Evolutionary conservation across 2,797 vertebrate species (phyloP), one percentile per base, ranked within the genome.

Genomic region (Acrossocheilus wenchowensis): DNA sequence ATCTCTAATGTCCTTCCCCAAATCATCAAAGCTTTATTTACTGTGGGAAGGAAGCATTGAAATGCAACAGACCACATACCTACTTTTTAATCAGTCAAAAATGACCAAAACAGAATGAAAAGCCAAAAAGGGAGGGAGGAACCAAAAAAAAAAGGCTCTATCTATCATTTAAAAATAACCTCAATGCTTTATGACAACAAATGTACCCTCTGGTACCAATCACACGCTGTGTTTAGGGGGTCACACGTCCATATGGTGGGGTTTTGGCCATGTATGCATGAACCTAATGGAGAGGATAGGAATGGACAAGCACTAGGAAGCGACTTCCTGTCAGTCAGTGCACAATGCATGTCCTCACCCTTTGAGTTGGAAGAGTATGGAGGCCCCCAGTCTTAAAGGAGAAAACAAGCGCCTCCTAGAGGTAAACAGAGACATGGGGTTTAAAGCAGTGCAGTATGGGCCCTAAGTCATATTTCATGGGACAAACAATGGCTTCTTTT

Each of bases 331-430:
- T 89, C 72, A 88, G 68, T 87, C 87, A 95, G 92, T 91, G 93
- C 88, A 95, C 81, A 89, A 94, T 91, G 90, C 52, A 91, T 93
- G 92, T 94, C 93, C 95, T 95, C 95, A 96, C 95, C 95, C 95
- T 95, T 93, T 95, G 93, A 93, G 94, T 94, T 90, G 95, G 95
- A 93, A 95, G 94, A 93, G 95, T 94, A 92, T 93, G 94, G 89
- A 95, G 95, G 91, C 94, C 95, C 93, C 93, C 94, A 91, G 94
- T 95, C 93, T 95, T 95, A 94, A 95, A 95, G 93, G 95, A 95
- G 94, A 95, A 95, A 94, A 95, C 94, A 93, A 96, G 95, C 94
- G 94, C 95, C 95, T 96, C 95, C 95, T 96, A 95, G 90, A 92
- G 93, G 95, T 95, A 94, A 93, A 95, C 94, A 95, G 91, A 96